phyloP scores from a whole-genome alignment of 2,888 invertebrate species.

The Eupeodes latifasciatus region DNA sequence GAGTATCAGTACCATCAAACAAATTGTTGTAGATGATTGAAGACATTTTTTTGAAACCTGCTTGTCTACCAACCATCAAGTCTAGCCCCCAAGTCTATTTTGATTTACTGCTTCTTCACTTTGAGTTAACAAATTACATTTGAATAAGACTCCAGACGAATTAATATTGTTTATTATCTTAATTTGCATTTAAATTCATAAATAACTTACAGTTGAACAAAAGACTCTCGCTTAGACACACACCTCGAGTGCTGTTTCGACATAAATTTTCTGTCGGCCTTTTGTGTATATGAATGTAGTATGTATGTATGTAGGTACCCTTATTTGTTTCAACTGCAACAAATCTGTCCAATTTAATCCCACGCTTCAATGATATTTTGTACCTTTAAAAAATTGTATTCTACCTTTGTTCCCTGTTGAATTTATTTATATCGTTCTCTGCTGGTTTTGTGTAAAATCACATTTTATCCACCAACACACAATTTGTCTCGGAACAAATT shows the following conservation, averaged over 20 bases:
- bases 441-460: slow-evolving; percentile 9
- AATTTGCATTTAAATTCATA: background rate
- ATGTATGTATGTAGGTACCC: background rate
- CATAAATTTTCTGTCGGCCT: background rate
- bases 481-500: slow-evolving; percentile 64
- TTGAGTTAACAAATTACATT: no score
- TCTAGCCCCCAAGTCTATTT: no score
- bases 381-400: slow-evolving; percentile 3
- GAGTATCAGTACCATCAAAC: no score
- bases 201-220: background rate
- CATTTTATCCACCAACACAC: slow-evolving; percentile 29
- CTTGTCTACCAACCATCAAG: no score
- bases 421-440: background rate
- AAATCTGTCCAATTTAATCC: slow-evolving; percentile 44
- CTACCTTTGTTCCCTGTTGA: background rate
- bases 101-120: no score
- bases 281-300: background rate
- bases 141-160: no score
- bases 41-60: no score
- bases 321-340: slow-evolving; percentile 31
- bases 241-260: background rate
- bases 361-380: slow-evolving; percentile 28
- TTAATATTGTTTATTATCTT: no score
- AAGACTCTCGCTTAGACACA: background rate
- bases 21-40: no score